Evolutionary conservation across 2,797 vertebrate species (phyloP), one percentile per base, ranked within the genome.

Genomic region (Okamejei kenojei): DNA sequence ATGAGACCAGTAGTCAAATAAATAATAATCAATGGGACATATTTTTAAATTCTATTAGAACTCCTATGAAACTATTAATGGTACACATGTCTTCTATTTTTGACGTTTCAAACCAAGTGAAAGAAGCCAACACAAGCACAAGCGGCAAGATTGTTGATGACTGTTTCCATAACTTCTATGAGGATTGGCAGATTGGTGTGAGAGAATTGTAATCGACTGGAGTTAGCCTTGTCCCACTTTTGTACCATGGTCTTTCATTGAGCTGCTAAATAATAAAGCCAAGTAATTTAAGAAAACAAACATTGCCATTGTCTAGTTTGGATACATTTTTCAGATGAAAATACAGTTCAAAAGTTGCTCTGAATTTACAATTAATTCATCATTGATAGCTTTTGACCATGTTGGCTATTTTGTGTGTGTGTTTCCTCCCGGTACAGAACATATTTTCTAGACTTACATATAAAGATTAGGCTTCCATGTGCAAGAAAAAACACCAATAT

Each of bases 281-380:
- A 45, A 73, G 10, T 35, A 91, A 73, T 91, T 91, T 21, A 4
- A 91, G 19, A 73, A 45, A 10, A 29, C 61, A 86, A 32, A 58
- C 32, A 15, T 71, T 65, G 15, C n/a, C 1, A 54, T 13, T 86
- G 82, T n/a, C 6, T 65, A 29, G 11, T 65, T 65, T n/a, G n/a
- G 82, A 65, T 32, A 54, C 23, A 90, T 45, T 73, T 73, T 74
- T 91, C 19, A 71, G 32, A 91, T 73, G 90, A 73, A 74, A 91
- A 45, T 65, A 74, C 68, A 91, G 23, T 23, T 74, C 38, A 74
- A 73, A 21, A 2, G 73, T 91, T 54, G 38, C 32, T 23, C 65
- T 74, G 9, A 45, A 45, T 54, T 38, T 65, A 65, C n/a, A 91
- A 4, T 8, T 65, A 23, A 21, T 35, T 90, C 7, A 90, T 71